Conservation (phyloP, 2,113 vertebrate species). For the Equus przewalskii region DNA sequence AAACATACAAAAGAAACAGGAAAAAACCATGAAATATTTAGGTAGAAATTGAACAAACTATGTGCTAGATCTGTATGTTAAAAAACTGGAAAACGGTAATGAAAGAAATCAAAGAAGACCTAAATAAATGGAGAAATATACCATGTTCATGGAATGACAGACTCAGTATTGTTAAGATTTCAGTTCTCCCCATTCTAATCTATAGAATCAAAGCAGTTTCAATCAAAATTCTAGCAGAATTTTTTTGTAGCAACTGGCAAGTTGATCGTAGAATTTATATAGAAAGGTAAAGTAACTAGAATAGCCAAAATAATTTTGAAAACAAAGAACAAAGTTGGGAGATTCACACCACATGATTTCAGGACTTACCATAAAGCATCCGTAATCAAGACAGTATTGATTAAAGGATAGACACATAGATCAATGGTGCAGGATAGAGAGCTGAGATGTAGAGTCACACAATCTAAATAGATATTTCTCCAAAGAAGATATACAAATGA, state of each 20-base stretch:
- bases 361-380: background rate
- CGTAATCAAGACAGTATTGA: background rate
- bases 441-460: background rate
- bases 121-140: background rate
- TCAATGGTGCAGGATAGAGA: background rate
- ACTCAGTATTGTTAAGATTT: no score
- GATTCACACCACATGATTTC: background rate
- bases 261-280: no score
- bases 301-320: no score
- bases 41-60: background rate
- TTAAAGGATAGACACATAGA: background rate
- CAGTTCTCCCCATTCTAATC: no score
- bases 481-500: no score
- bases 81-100: background rate
- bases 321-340: background rate
- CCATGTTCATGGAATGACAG: no score
- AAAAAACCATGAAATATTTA: background rate
- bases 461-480: no score
- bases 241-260: no score
- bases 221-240: no score
- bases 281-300: no score
- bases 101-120: background rate
- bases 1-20: background rate
- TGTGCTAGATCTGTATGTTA: background rate
- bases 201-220: no score